Evolutionary conservation across 2,113 vertebrate species (phyloP).

Genomic region (Lutjanus erythropterus): DNA sequence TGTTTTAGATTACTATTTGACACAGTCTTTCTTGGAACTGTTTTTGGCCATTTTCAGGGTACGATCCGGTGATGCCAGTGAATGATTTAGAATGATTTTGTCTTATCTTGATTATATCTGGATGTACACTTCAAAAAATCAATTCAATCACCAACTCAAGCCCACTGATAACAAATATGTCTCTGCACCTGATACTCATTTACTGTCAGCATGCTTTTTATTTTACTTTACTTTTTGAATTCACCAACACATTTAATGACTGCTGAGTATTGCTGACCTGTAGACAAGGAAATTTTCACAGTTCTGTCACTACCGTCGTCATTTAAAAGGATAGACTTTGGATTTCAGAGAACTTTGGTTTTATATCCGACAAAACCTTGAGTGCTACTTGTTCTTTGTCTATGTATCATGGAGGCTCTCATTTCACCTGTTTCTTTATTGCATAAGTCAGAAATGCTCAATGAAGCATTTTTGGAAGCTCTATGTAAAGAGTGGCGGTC

Average conservation of each 20-base stretch:
- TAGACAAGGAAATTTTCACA: background rate
- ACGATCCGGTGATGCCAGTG: background rate
- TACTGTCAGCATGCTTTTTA: background rate
- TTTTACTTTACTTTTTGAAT: background rate
- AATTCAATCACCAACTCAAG: background rate
- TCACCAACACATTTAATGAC: background rate
- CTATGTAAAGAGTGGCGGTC: background rate
- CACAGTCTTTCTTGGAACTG: background rate
- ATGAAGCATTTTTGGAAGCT: background rate
- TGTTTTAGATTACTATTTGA: background rate
- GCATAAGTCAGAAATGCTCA: background rate
- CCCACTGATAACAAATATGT: background rate
- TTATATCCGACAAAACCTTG: background rate
- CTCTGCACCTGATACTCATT: background rate
- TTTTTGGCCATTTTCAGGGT: background rate
- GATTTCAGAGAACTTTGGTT: background rate
- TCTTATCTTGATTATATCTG: background rate
- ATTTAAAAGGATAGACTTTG: background rate
- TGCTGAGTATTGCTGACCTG: background rate
- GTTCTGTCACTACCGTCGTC: background rate
- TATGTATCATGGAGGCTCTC: constrained; percentile 5
- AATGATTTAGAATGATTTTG: background rate
- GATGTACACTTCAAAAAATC: background rate
- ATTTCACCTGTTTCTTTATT: constrained; percentile 6
- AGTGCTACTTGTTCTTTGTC: background rate